Evolutionary conservation across 2,113 vertebrate species (phyloP).

Genomic region (Rostratula benghalensis): DNA sequence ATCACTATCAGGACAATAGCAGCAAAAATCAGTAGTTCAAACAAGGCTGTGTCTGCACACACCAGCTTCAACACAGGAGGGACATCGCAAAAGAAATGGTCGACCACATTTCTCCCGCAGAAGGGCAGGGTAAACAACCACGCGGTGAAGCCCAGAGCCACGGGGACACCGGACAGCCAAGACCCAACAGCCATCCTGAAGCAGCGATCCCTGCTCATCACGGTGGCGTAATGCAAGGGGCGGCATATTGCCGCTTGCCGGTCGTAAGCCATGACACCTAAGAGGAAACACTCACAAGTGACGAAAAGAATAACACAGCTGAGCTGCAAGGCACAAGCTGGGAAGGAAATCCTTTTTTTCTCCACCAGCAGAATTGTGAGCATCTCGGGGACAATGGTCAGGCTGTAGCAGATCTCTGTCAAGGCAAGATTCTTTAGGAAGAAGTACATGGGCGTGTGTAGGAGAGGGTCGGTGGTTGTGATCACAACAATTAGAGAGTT

Average conservation of each 20-base stretch:
- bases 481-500: not conserved
- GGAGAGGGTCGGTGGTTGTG: not conserved
- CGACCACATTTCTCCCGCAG: not conserved
- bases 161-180: not conserved
- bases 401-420: not conserved
- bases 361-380: not conserved
- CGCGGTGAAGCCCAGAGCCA: not conserved
- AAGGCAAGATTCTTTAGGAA: not conserved
- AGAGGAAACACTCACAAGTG: not conserved
- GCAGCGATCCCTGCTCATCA: not conserved
- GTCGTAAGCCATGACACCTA: not conserved
- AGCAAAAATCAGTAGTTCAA: not conserved
- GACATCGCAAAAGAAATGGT: conserved; percentile 16
- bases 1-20: not conserved
- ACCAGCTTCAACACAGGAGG: not conserved
- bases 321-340: not conserved
- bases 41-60: not conserved
- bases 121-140: not conserved
- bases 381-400: not conserved
- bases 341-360: not conserved
- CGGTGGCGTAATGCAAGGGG: not conserved
- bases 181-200: not conserved
- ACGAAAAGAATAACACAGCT: not conserved
- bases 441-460: not conserved
- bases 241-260: not conserved